Percentiles rank a stretch among this genome's conserved stretches.
Evolutionary conservation across 2,113 vertebrate genomes (phyloP).

Genomic region (Protomyctophum bolini): DNA sequence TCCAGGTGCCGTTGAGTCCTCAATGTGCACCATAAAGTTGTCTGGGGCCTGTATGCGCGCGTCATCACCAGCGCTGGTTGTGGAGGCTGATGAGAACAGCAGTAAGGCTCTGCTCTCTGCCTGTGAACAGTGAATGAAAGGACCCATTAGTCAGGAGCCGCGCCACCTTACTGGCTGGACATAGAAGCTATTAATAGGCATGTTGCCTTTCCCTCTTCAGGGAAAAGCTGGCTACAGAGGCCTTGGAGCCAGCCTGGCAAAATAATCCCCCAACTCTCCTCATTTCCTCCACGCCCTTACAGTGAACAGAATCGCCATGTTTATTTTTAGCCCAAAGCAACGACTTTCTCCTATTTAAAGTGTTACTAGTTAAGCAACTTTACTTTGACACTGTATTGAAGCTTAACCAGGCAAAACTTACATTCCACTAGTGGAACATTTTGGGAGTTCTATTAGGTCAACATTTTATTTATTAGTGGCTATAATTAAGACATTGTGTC

Average conservation of each 20-base stretch:
- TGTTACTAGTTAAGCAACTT: not conserved
- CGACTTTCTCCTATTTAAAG: slow-evolving; percentile 28
- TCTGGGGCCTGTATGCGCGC: slow-evolving; percentile 30
- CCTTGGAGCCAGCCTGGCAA: slow-evolving; percentile 27
- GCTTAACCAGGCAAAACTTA: slow-evolving; percentile 20
- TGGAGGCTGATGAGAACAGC: slow-evolving; percentile 58
- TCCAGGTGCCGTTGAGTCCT: slow-evolving; percentile 22
- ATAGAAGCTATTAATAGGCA: slow-evolving; percentile 67
- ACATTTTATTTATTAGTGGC: not conserved
- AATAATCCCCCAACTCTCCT: slow-evolving; percentile 48
- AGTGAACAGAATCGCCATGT: slow-evolving; percentile 43
- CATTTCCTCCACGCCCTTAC: slow-evolving; percentile 75
- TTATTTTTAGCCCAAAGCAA: slow-evolving; percentile 62
- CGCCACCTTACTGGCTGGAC: slow-evolving; percentile 19
- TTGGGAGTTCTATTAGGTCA: not conserved
- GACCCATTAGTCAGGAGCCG: slow-evolving; percentile 59
- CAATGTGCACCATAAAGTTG: slow-evolving; percentile 42
- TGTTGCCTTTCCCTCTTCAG: slow-evolving; percentile 21
- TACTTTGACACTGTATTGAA: slow-evolving; percentile 7
- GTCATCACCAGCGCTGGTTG: slow-evolving; percentile 46
- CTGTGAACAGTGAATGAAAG: slow-evolving; percentile 32
- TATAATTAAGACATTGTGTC: too few relatives aligned
- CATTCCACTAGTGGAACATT: too few relatives aligned
- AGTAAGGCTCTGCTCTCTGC: slow-evolving; percentile 46
- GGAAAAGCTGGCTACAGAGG: slow-evolving; percentile 29